These are phyloP conservation scores for Drosophila pallidifrons DNA, from an alignment of 1,140 invertebrate genomes.

Conservation along the genomic window DNA sequence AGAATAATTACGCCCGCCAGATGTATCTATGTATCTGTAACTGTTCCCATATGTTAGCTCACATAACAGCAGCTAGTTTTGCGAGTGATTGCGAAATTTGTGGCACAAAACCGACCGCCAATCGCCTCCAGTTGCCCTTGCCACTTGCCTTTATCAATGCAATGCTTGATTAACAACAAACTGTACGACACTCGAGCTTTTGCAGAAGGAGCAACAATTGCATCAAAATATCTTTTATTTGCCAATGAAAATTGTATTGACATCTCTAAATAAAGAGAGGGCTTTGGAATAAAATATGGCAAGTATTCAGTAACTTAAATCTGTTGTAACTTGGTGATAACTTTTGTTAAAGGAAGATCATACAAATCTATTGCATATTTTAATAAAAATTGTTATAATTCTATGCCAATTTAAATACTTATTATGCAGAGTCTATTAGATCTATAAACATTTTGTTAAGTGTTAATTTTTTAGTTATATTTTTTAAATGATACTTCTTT, in stretches of 20 bases:
- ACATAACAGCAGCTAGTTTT: conserved; percentile 44
- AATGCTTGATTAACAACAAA: conserved; percentile 55
- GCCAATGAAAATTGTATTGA: not conserved
- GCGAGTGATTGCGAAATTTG: conserved; percentile 63
- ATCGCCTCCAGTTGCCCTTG: conserved; percentile 5
- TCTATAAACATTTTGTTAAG: too few species aligned
- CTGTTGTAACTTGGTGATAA: too few species aligned
- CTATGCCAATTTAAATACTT: too few species aligned
- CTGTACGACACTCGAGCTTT: conserved; percentile 27
- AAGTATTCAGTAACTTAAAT: too few species aligned
- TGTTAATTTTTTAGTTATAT: too few species aligned
- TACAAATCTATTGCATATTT: too few species aligned
- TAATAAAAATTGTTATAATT: too few species aligned
- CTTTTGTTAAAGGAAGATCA: too few species aligned
- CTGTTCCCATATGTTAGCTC: not conserved
- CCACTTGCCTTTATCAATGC: conserved; percentile 21
- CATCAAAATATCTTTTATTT: not conserved
- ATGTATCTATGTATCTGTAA: conserved; percentile 15
- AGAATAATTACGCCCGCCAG: conserved; percentile 30
- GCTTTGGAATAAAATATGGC: too few species aligned
- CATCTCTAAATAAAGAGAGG: too few species aligned
- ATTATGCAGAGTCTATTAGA: too few species aligned
- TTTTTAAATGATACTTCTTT: too few species aligned
- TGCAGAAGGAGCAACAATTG: conserved; percentile 4
- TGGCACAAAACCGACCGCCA: conserved; percentile 20